Percentiles rank a stretch among this genome's conserved stretches.
Evolutionary conservation across 2,888 invertebrate genomes (phyloP).

Genomic region (Pseudanteris insignis): DNA sequence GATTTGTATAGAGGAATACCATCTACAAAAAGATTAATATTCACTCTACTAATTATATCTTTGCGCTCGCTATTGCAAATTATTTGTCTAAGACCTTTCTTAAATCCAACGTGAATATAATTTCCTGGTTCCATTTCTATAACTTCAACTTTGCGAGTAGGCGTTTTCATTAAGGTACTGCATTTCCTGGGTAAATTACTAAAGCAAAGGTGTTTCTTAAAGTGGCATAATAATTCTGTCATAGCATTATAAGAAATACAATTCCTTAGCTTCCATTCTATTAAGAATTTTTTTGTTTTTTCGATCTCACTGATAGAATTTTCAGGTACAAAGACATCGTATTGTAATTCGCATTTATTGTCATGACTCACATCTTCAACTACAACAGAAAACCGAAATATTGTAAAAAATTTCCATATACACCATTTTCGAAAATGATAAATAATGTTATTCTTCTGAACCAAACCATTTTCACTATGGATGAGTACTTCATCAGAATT

Average conservation of each 20-base stretch:
- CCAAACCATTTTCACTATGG: no score
- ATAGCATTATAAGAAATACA: conserved; percentile 3
- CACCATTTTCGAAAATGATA: no score
- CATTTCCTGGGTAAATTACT: conserved; percentile 3
- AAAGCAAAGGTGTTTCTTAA: conserved; percentile 7
- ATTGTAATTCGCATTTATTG: no score
- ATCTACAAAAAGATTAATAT: conserved; percentile 27
- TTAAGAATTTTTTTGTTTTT: conserved; percentile 4
- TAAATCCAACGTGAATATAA: conserved; percentile 23
- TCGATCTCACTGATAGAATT: not conserved
- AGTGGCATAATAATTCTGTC: conserved; percentile 8
- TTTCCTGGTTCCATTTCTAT: conserved; percentile 13
- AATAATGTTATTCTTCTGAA: no score
- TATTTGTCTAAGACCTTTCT: conserved; percentile 1
- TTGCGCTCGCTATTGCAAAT: not conserved
- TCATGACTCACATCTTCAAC: no score
- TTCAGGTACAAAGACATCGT: no score
- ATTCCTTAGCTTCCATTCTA: conserved; percentile 10
- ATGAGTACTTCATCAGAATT: no score
- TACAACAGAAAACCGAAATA: no score
- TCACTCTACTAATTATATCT: conserved; percentile 3
- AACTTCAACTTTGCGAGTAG: conserved; percentile 8
- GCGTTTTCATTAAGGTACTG: conserved; percentile 16
- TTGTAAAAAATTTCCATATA: no score
- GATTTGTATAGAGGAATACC: conserved; percentile 33